These are phyloP conservation scores for Leptopilina drosophilae DNA, from an alignment of 2,888 invertebrate genomes.

Conservation along the genomic window DNA sequence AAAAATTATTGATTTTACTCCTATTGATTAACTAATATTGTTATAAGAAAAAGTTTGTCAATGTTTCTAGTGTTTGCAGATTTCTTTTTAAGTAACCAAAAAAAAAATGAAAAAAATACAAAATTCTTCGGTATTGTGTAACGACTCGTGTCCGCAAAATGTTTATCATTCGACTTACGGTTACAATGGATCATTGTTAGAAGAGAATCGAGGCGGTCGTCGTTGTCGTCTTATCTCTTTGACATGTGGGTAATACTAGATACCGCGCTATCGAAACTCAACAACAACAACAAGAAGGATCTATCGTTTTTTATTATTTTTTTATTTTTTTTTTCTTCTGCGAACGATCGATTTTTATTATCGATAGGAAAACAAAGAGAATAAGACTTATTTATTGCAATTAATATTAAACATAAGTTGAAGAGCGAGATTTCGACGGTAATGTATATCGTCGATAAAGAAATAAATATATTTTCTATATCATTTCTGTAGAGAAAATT, in stretches of 20 bases:
- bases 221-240: slow-evolving; percentile 29
- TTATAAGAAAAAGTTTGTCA: not conserved
- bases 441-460: slow-evolving; percentile 21
- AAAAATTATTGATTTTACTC: no score
- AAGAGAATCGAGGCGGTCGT: slow-evolving; percentile 27
- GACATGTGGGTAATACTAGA: slow-evolving; percentile 36
- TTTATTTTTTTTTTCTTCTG: slow-evolving; percentile 6
- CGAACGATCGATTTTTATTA: slow-evolving; percentile 13
- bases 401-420: slow-evolving; percentile 15
- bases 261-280: slow-evolving; percentile 37
- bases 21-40: no score
- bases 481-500: slow-evolving; percentile 19
- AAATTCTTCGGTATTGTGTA: slow-evolving; percentile 17
- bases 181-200: slow-evolving; percentile 36
- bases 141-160: slow-evolving; percentile 17
- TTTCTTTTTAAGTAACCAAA: not conserved
- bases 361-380: slow-evolving; percentile 39
- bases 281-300: slow-evolving; percentile 30
- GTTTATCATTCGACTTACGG: slow-evolving; percentile 17
- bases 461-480: slow-evolving; percentile 9
- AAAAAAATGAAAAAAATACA: no score
- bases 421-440: slow-evolving; percentile 24
- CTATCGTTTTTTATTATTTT: not conserved
- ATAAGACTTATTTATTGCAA: slow-evolving; percentile 36
- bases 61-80: slow-evolving; percentile 3